These are phyloP conservation scores for Sipha flava DNA, from an alignment of 1,140 invertebrate species.

Conservation along the genomic window DNA sequence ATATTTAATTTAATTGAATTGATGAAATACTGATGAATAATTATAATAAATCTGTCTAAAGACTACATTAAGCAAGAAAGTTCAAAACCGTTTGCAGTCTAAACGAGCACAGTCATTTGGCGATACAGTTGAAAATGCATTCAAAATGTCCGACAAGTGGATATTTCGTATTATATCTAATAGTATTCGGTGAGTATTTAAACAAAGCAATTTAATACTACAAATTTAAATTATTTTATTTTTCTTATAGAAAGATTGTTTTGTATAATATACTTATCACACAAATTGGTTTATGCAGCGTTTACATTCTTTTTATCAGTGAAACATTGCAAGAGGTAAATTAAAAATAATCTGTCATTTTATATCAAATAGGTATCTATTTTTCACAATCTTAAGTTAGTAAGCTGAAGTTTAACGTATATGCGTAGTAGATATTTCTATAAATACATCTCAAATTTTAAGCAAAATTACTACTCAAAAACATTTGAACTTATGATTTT, in stretches of 20 bases:
- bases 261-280: conserved; percentile 86
- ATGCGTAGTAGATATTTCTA: no score
- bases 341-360: not conserved
- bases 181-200: not conserved
- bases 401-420: no score
- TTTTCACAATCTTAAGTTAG: no score
- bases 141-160: conserved; percentile 18
- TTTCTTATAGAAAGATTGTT: conserved; percentile 46
- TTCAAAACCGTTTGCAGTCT: not conserved
- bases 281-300: conserved; percentile 93
- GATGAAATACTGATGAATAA: not conserved
- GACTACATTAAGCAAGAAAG: not conserved
- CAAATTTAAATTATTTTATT: not conserved
- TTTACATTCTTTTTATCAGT: conserved; percentile 90
- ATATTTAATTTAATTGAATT: no score
- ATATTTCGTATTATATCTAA: not conserved
- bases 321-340: conserved; percentile 35
- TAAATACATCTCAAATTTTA: no score
- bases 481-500: no score
- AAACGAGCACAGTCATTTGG: not conserved
- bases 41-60: not conserved
- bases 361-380: no score
- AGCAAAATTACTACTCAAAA: no score
- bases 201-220: not conserved
- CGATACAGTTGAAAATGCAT: conserved; percentile 10